These are phyloP conservation scores for Fringilla coelebs DNA, from an alignment of 2,797 vertebrate species.

Conservation along the genomic window DNA sequence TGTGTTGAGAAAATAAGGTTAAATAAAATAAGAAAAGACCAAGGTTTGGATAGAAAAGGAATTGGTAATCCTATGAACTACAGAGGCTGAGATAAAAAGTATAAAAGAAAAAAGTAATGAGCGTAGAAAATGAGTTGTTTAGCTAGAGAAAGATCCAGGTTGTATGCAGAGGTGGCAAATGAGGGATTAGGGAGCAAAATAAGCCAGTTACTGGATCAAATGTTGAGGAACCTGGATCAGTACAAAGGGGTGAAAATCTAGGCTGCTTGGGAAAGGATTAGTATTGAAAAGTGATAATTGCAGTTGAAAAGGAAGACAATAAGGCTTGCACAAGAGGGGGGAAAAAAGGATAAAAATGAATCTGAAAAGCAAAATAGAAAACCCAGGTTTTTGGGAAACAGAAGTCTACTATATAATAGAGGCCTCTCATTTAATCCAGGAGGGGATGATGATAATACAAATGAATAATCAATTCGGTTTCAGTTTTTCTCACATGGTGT, in stretches of 20 bases:
- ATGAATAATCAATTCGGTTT: constrained; percentile 43
- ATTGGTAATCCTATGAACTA: constrained; percentile 1
- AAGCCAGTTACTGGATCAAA: constrained; percentile 22
- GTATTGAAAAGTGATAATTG: constrained; percentile 25
- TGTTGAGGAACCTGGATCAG: constrained; percentile 18
- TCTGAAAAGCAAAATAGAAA: neutral
- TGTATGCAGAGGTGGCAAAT: neutral
- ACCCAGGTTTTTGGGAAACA: neutral
- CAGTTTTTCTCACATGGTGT: neutral
- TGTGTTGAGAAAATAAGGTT: constrained; percentile 44
- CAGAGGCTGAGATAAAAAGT: neutral
- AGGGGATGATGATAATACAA: neutral
- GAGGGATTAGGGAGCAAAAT: constrained; percentile 7
- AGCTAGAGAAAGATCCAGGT: neutral
- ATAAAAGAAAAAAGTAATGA: neutral
- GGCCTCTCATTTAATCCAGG: neutral
- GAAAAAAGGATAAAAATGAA: neutral
- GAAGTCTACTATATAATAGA: neutral
- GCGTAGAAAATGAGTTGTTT: neutral
- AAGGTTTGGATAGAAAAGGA: constrained; percentile 14
- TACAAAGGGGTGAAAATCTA: constrained; percentile 24
- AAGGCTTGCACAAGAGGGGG: neutral
- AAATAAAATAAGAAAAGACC: constrained; percentile 18
- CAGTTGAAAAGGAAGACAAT: constrained; percentile 35
- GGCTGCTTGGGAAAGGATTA: constrained; percentile 54